phyloP scores from a whole-genome alignment of 2,797 vertebrate species.

The Manis crassicaudata region DNA sequence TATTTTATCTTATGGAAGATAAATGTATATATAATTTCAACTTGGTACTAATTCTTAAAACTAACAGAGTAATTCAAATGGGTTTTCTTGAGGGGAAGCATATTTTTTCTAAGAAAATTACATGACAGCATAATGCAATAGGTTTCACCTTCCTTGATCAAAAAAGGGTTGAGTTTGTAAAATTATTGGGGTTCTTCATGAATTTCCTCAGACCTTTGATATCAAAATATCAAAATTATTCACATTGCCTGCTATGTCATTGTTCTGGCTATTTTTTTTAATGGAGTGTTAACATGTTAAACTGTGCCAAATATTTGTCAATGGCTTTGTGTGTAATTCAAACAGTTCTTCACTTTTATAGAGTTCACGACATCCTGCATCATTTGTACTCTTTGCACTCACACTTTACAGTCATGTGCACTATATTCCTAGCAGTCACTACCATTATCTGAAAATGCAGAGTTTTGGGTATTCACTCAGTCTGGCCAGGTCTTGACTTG shows the following conservation, averaged over 20 bases:
- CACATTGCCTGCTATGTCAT: not conserved
- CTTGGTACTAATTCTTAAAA: conserved; percentile 43
- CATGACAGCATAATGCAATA: not conserved
- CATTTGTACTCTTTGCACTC: not conserved
- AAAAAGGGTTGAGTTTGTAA: not conserved
- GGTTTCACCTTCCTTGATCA: not conserved
- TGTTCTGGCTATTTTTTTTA: not conserved
- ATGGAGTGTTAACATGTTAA: not conserved
- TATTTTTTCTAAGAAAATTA: conserved; percentile 18
- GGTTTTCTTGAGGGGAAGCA: not conserved
- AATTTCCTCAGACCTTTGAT: not conserved
- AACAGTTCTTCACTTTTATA: not conserved
- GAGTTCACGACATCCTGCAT: not conserved
- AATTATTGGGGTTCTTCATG: not conserved
- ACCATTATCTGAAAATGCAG: not conserved
- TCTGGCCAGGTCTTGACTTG: not conserved
- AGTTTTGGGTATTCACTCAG: not conserved
- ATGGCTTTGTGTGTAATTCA: not conserved
- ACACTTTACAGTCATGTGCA: not conserved
- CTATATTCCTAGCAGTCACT: not conserved
- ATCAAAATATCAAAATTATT: conserved; percentile 12
- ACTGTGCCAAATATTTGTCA: not conserved
- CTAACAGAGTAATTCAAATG: not conserved
- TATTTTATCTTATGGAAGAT: not conserved
- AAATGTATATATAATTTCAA: not conserved